These are phyloP conservation scores for Spondyliosoma cantharus DNA, from an alignment of 2,797 vertebrate species.

Conservation along the genomic window DNA sequence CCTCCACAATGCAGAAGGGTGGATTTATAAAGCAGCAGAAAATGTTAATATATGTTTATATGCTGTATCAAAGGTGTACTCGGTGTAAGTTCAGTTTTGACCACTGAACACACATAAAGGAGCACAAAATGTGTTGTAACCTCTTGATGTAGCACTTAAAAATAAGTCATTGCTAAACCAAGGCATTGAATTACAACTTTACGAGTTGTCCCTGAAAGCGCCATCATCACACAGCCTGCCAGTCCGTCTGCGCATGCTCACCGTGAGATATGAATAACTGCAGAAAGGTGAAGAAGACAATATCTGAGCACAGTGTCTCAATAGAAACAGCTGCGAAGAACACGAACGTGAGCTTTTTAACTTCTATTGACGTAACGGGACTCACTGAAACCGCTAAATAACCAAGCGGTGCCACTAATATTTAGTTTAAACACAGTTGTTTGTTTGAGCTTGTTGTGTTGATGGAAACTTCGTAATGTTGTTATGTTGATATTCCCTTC, in stretches of 20 bases:
- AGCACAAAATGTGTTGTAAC: not conserved
- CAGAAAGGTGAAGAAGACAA: constrained; percentile 65
- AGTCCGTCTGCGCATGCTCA: constrained; percentile 72
- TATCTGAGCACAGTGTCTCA: constrained; percentile 39
- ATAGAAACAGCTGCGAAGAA: constrained; percentile 21
- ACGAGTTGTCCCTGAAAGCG: constrained; percentile 65
- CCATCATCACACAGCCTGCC: constrained; percentile 9
- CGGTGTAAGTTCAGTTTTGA: not conserved
- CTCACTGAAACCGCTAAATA: not conserved
- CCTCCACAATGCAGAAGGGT: too few species aligned
- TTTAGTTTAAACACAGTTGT: constrained; percentile 34
- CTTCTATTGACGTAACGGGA: not conserved
- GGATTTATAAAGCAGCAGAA: too few species aligned
- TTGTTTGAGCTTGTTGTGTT: constrained; percentile 45
- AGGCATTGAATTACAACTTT: constrained; percentile 25
- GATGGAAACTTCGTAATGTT: constrained; percentile 34
- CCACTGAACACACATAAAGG: not conserved
- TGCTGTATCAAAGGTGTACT: too few species aligned
- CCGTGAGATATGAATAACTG: constrained; percentile 52
- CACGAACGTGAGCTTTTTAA: not conserved
- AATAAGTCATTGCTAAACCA: constrained; percentile 9
- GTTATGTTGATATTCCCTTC: not conserved
- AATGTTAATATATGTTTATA: too few species aligned
- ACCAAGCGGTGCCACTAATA: not conserved
- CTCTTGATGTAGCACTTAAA: constrained; percentile 22